Conservation (phyloP, 2,888 invertebrate genomes). For the Thera obeliscata region DNA sequence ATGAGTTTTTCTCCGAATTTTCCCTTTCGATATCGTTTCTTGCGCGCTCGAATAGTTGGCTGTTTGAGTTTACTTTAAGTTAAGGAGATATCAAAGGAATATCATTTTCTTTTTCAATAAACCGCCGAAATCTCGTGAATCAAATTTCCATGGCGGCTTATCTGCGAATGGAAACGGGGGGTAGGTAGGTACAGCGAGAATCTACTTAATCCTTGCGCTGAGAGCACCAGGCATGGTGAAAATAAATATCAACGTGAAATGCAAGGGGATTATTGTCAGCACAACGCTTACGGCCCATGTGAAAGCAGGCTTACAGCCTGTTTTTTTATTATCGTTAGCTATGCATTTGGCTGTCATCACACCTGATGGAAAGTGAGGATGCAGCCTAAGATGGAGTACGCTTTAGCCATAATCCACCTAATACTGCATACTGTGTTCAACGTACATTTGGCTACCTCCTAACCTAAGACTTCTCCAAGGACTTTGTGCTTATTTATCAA, state of each 20-base stretch:
- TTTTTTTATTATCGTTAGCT: no score
- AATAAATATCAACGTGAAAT: constrained; percentile 42
- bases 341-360: no score
- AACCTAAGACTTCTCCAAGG: no score
- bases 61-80: constrained; percentile 37
- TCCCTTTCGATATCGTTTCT: constrained; percentile 38
- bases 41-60: constrained; percentile 36
- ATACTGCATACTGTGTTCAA: neutral
- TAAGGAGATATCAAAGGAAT: constrained; percentile 44
- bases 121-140: constrained; percentile 45
- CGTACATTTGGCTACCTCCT: neutral
- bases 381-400: no score
- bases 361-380: no score
- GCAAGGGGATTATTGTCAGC: constrained; percentile 40
- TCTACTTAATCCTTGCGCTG: constrained; percentile 33
- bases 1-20: constrained; percentile 33
- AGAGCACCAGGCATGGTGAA: constrained; percentile 32
- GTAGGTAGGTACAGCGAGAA: constrained; percentile 16
- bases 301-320: neutral
- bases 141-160: constrained; percentile 49
- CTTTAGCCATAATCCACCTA: neutral
- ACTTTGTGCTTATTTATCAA: no score
- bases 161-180: constrained; percentile 38
- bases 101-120: constrained; percentile 47
- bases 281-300: constrained; percentile 15